These are phyloP conservation scores for Heliconius hortense DNA, from an alignment of 2,888 invertebrate species.

Conservation along the genomic window DNA sequence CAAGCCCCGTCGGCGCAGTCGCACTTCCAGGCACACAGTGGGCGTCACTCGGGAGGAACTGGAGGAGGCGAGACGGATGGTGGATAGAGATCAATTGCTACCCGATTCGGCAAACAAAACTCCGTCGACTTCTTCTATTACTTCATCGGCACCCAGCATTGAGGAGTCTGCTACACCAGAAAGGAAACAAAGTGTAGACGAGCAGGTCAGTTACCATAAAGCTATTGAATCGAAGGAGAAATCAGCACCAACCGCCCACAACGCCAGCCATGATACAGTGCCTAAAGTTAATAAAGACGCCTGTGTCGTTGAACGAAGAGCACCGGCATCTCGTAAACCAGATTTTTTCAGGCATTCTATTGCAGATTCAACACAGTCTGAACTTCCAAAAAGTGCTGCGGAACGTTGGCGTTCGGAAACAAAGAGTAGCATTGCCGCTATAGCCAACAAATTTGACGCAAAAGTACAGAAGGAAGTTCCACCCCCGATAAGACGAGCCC, in stretches of 20 bases:
- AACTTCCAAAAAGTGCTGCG: constrained; percentile 42
- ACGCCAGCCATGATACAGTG: constrained; percentile 56
- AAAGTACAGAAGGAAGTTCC: constrained; percentile 57
- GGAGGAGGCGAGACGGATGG: constrained; percentile 88
- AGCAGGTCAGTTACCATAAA: constrained; percentile 58
- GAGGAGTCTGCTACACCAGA: constrained; percentile 60
- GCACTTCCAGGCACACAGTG: constrained; percentile 89
- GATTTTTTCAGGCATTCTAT: constrained; percentile 72
- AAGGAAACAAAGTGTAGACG: constrained; percentile 60
- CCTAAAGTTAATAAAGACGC: constrained; percentile 55
- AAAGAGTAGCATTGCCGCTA: constrained; percentile 67
- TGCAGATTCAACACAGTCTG: constrained; percentile 54
- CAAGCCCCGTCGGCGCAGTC: constrained; percentile 80
- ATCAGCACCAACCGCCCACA: constrained; percentile 57
- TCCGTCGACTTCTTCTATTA: constrained; percentile 58
- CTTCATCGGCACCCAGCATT: constrained; percentile 58
- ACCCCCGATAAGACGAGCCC: constrained; percentile 44
- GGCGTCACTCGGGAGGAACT: constrained; percentile 92
- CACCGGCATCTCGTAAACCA: constrained; percentile 56
- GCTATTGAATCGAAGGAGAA: constrained; percentile 58
- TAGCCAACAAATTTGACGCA: constrained; percentile 70
- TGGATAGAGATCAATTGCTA: constrained; percentile 78
- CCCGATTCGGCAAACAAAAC: constrained; percentile 53
- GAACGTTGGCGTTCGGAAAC: constrained; percentile 62
- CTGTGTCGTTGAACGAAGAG: constrained; percentile 59